Base-by-base conservation (phyloP, 2,888 invertebrate genomes). In the Aquatica leii region DNA sequence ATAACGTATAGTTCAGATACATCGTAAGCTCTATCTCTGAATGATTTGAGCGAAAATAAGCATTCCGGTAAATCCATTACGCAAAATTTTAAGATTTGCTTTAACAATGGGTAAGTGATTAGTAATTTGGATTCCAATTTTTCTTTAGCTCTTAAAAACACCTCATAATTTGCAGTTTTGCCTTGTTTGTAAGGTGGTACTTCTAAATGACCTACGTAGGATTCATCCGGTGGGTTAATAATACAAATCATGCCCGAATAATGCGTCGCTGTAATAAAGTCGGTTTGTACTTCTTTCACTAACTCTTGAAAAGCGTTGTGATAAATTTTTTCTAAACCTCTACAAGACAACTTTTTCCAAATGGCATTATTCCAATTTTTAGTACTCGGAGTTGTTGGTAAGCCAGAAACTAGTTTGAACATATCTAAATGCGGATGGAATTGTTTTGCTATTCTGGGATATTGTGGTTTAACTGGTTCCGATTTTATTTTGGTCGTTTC, bases 191-290 rank as follows among this genome's bases (percentile, higher is more conserved):
- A 88, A 62, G 85, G 80, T 6, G 17, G 21, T 0, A 56, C 20
- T 18, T 82, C 79, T 74, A 87, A 84, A 62, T 83, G 81, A 14
- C 80, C 82, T 1, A 85, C 80, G n/a, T n/a, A 4, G n/a, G 85
- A 84, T 37, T 87, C 85, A 0, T 87, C 87, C 35, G 83, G 77
- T 54, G 88, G 86, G 34, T 85, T 83, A 12, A 90, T 83, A 57
- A 89, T 86, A 31, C 85, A 86, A 72, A 86, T 87, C 49, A 91
- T 86, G 9, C 90, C 90, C 34, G 87, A 84, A 0, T 84, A 81
- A 69, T 89, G 88, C 58, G 89, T 85, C 51, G 88, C 82, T 15
- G 80, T 80, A 69, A 87, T 82, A 82, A 87, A 90, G 69, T 88
- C 87, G 0, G 74, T 74, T 70, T 87, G 83, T 46, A 84, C 84